A percentile compares a stretch with the other conserved stretches of the same genome.
These are phyloP conservation scores for Petrosia ficiformis DNA, from an alignment of 37 sponge, comb jelly and placozoan species.

Conservation along the genomic window DNA sequence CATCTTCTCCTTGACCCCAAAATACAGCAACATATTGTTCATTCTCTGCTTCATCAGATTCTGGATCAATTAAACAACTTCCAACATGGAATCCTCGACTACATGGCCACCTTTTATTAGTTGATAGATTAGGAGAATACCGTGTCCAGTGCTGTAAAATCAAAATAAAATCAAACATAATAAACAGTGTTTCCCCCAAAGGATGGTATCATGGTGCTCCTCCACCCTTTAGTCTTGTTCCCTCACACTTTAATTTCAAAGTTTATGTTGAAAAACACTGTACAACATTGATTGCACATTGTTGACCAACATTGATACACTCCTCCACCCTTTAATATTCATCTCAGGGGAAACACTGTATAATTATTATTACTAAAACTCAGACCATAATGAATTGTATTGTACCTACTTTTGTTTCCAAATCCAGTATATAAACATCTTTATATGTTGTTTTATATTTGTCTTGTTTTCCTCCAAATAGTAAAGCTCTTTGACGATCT, in stretches of 20 bases:
- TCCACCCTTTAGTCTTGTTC: not conserved
- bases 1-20: constrained; percentile 22
- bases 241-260: too few species aligned
- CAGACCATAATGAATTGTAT: not conserved
- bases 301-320: too few species aligned
- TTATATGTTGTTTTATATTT: constrained; percentile 5
- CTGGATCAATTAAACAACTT: constrained; percentile 4
- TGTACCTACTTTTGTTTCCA: not conserved
- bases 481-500: not conserved
- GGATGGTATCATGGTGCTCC: too few species aligned
- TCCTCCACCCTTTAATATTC: too few species aligned
- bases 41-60: constrained; percentile 4
- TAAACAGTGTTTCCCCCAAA: too few species aligned
- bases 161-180: too few species aligned
- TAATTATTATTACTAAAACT: too few species aligned
- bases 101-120: constrained; percentile 15
- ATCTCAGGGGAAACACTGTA: too few species aligned
- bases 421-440: not conserved
- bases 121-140: too few species aligned
- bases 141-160: too few species aligned
- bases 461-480: constrained; percentile 17
- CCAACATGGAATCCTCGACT: constrained; percentile 13
- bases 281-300: too few species aligned
- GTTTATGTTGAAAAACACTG: too few species aligned
- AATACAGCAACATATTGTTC: not conserved